Percentiles rank a stretch among this genome's conserved stretches.
phyloP scores from a whole-genome alignment of 2,797 vertebrate genomes.

The Sciurus vulgaris region DNA sequence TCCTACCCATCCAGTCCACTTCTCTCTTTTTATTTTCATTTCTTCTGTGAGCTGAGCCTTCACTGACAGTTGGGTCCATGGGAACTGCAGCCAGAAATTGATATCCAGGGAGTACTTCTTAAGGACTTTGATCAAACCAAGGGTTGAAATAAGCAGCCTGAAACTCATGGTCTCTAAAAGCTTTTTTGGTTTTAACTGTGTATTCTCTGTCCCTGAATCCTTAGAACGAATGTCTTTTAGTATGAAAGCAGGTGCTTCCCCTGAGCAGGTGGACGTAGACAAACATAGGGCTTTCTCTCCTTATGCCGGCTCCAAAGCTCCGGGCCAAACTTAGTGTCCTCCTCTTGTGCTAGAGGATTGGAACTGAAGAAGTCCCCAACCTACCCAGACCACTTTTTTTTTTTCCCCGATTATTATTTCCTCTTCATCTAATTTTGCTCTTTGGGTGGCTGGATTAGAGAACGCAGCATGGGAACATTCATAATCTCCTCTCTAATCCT shows the following conservation, averaged over 20 bases:
- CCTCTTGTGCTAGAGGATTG: background rate
- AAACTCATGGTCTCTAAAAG: background rate
- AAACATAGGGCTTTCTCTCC: background rate
- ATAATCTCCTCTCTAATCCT: background rate
- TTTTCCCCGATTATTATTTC: background rate
- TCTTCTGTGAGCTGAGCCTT: background rate
- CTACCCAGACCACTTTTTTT: no score
- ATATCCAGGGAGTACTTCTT: background rate
- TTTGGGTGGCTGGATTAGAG: background rate
- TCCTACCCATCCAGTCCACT: background rate
- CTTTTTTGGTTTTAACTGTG: background rate
- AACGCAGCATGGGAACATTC: fast-evolving
- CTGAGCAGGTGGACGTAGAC: background rate
- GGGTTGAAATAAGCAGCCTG: background rate
- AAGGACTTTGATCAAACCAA: background rate
- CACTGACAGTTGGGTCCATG: background rate
- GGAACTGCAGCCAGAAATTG: background rate
- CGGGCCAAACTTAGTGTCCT: background rate
- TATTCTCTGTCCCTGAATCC: background rate
- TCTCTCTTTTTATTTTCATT: background rate
- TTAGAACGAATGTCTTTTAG: background rate
- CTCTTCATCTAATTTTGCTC: background rate
- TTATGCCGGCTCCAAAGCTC: background rate
- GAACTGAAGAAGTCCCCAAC: background rate
- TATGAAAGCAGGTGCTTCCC: background rate